Base-by-base conservation (phyloP, 2,113 vertebrate genomes). In the Oreochromis aureus region DNA sequence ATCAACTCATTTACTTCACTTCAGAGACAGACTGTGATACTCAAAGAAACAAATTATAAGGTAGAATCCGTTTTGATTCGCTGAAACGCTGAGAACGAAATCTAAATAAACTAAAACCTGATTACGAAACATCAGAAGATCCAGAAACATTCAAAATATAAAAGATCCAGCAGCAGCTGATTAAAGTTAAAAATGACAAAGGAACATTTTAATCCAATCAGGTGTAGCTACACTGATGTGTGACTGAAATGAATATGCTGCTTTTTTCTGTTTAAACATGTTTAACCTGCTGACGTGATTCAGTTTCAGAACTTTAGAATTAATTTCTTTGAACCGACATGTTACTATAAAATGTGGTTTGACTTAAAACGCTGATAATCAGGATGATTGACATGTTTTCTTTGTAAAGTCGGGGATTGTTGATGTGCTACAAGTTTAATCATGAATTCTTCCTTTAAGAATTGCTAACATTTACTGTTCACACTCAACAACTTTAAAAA, bases 31-130 rank as follows among this genome's bases (percentile, higher is more conserved):
- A 58, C 55, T 58, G 22, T 56, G 24, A 59, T 0, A 0, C 13
- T 59, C 56, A 30, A 58, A 30, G 24, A 16, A 58, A 59, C 24
- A 9, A 59, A 59, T 59, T 59, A 13, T 16, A 59, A 59, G 56
- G 56, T 30, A 59, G 3, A 59, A 30, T 30, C 56, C 0, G 4
- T 59, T 59, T 59, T 30, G 7, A 30, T 59, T 59, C 0, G 7
- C 24, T 58, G 4, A 58, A 30, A 58, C 0, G 0, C 55, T 56
- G 54, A 58, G 56, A 58, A 30, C 0, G 0, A 58, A 58, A 58
- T 58, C 24, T 30, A 58, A 58, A 58, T 16, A 58, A 30, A 58
- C 56, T 16, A 58, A 58, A 58, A 58, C 12, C 12, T 8, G 24
- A 30, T 58, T 58, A 58, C 30, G 13, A 30, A 58, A 58, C 24